Percentiles rank a stretch among this genome's conserved stretches.
phyloP scores from a whole-genome alignment of 2,797 vertebrate genomes.

The Alcedo atthis region DNA sequence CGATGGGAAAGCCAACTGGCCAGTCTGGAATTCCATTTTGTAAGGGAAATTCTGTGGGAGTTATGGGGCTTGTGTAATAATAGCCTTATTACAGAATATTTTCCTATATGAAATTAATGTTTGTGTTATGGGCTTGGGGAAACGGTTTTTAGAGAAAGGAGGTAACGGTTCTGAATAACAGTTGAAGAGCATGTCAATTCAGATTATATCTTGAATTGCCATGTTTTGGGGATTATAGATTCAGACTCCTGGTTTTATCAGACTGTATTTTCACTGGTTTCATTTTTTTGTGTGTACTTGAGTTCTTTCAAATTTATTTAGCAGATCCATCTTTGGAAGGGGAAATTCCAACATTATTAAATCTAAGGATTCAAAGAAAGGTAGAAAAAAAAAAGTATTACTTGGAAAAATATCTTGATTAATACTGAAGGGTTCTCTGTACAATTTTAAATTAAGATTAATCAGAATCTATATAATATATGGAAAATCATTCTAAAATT shows the following conservation, averaged over 20 bases:
- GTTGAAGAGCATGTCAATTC: not conserved
- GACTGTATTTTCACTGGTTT: not conserved
- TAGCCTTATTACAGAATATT: conserved; percentile 56
- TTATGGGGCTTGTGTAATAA: conserved; percentile 29
- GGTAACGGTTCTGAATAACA: not conserved
- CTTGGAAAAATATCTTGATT: conserved; percentile 51
- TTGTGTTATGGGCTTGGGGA: conserved; percentile 3
- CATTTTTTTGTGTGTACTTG: not conserved
- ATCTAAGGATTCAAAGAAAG: conserved; percentile 11
- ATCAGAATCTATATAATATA: conserved; percentile 4
- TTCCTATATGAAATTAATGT: conserved; percentile 53
- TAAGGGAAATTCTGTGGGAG: conserved; percentile 36
- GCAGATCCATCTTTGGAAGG: conserved; percentile 19
- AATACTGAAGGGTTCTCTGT: conserved; percentile 17
- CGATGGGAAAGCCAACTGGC: conserved; percentile 31
- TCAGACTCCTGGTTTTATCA: conserved; percentile 29
- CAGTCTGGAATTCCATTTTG: conserved; percentile 17
- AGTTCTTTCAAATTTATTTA: conserved; percentile 37
- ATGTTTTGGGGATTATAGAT: not conserved
- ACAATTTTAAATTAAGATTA: conserved; percentile 44
- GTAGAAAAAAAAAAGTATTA: conserved; percentile 5
- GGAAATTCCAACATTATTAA: conserved; percentile 58
- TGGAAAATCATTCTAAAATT: conserved; percentile 27
- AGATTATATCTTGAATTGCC: not conserved
- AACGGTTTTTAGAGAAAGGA: not conserved